Evolutionary conservation across 1,140 invertebrate species (phyloP), one percentile per base, ranked within the genome.

Genomic region (Lepidurus couesii): DNA sequence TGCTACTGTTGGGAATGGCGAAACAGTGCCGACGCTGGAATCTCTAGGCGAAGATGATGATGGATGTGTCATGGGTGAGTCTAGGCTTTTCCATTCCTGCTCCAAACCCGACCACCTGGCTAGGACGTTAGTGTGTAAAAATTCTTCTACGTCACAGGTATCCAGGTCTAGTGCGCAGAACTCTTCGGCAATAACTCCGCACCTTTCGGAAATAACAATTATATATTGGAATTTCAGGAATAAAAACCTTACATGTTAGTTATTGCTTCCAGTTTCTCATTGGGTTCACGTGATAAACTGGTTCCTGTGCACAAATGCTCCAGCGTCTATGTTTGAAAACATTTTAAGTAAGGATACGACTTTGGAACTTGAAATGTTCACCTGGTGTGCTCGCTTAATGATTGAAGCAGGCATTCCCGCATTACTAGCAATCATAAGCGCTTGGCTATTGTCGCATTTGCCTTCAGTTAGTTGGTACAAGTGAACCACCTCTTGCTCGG

Each of bases 381-480:
- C 87, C 83, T 86, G 81, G 45, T 77, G 75, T 26, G 83, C 85
- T 80, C 87, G 80, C 45, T 83, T 80, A 16, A 88, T 81, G 43
- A 87, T 81, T 10, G 84, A 80, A 43, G 81, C 44, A 16, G 84
- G 83, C 0, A 88, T 80, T 42, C 88, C 89, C 74, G 85, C 85
- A 78, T 84, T 81, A 10, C 82, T 80, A 1, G 90, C 90, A 42
- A 89, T 86, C 78, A 87, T 82, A 34, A 82, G 83, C 45, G 90
- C 90, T 83, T 89, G 88, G 82, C 90, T 91, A n/a, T 82, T 84
- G 13, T 83, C 83, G 0, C 85, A 85, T 26, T 81, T 80, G 42
- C 89, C 90, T 80, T 88, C 86, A 44, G 83, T 86, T 73, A 91
- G 81, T 75, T 89, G 87, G 83, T 88, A 91, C 47, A 91, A 84